Conservation (phyloP, 2,888 invertebrate genomes). For the Polyommatus icarus region DNA sequence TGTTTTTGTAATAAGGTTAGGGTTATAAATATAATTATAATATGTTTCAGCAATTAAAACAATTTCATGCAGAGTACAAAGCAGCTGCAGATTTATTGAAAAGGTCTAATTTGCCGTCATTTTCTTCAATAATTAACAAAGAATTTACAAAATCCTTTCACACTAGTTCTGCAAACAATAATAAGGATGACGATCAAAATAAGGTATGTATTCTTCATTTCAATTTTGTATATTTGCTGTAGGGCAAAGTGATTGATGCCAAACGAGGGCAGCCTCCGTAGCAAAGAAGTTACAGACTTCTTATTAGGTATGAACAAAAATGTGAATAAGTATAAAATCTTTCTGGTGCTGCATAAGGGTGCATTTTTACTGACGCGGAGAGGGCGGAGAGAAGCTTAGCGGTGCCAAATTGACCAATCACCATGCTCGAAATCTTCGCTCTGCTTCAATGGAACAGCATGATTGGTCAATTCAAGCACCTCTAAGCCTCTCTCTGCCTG, state of each 20-base stretch:
- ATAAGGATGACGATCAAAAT: conserved; percentile 51
- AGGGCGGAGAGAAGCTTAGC: too few relatives aligned
- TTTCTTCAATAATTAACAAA: conserved; percentile 50
- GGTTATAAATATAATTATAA: conserved; percentile 7
- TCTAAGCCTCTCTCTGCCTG: too few relatives aligned
- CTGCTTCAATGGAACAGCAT: too few relatives aligned
- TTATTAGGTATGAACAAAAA: background rate
- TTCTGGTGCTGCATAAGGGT: too few relatives aligned
- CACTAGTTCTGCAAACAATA: conserved; percentile 51
- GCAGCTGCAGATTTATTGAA: conserved; percentile 77
- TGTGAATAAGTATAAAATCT: too few relatives aligned
- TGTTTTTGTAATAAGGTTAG: background rate
- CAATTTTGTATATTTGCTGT: background rate
- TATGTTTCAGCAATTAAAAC: conserved; percentile 52
- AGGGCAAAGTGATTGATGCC: too few relatives aligned
- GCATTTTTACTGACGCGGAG: too few relatives aligned
- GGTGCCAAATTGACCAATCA: too few relatives aligned
- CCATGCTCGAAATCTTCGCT: too few relatives aligned
- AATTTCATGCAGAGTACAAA: conserved; percentile 77
- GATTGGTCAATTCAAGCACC: too few relatives aligned
- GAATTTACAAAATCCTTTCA: conserved; percentile 50
- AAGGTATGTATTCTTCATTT: conserved; percentile 46
- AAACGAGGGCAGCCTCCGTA: too few relatives aligned
- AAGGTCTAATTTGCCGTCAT: conserved; percentile 72
- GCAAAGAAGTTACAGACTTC: too few relatives aligned